Evolutionary conservation across 2,888 invertebrate species (phyloP).

Genomic region (Hyposoter dolosus): DNA sequence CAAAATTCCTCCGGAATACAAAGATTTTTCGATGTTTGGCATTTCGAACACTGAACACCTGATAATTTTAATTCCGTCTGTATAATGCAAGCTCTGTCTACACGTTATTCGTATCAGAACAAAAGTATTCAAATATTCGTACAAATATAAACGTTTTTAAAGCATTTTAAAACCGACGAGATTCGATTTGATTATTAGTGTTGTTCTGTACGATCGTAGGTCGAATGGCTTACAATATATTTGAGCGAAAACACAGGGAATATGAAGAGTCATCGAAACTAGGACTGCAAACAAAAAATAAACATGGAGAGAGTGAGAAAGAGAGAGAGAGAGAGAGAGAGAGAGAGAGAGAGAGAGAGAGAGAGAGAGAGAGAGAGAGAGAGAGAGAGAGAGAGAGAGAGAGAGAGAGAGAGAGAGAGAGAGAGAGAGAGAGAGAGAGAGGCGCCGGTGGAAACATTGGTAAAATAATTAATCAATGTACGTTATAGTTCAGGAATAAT

Average conservation of each 20-base stretch:
- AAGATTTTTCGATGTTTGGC: background rate
- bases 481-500: conserved; percentile 27
- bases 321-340: background rate
- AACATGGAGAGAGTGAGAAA: background rate
- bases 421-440: background rate
- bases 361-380: background rate
- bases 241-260: background rate
- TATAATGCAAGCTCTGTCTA: background rate
- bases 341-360: background rate
- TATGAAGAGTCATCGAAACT: background rate
- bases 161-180: background rate
- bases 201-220: background rate
- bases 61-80: background rate
- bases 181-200: background rate
- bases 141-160: background rate
- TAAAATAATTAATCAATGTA: background rate
- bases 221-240: background rate
- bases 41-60: background rate
- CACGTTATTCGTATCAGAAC: conserved; percentile 8
- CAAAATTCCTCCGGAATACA: background rate
- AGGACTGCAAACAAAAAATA: background rate
- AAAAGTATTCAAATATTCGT: background rate
- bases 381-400: background rate
- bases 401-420: background rate
- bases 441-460: background rate